A percentile compares a stretch with the other conserved stretches of the same genome.
These are phyloP conservation scores for Eumerus sabulonum DNA, from an alignment of 2,888 invertebrate genomes.

Conservation along the genomic window DNA sequence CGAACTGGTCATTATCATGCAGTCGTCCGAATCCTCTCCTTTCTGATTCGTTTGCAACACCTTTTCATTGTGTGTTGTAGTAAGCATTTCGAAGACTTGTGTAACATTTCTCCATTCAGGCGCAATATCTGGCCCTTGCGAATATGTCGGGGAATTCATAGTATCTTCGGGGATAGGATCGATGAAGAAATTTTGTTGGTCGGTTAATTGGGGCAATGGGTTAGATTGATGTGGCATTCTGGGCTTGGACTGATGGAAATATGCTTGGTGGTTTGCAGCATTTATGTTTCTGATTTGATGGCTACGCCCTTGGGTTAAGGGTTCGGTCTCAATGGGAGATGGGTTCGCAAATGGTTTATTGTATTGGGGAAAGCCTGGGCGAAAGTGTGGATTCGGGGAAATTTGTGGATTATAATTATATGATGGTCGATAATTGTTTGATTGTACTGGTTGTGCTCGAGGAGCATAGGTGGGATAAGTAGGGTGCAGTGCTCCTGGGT, in stretches of 20 bases:
- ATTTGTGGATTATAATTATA: too few species aligned
- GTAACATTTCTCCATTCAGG: too few species aligned
- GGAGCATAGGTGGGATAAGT: background rate
- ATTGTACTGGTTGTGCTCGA: too few species aligned
- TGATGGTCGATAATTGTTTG: too few species aligned
- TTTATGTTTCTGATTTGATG: conserved; percentile 4
- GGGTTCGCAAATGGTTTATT: background rate
- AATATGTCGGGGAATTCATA: conserved; percentile 1
- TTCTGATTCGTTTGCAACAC: too few species aligned
- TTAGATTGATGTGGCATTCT: background rate
- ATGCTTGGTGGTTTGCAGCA: background rate
- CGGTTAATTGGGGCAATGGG: background rate
- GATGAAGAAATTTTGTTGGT: background rate
- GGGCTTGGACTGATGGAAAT: too few species aligned
- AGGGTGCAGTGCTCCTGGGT: too few species aligned
- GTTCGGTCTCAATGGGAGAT: conserved; percentile 6
- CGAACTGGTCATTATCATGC: background rate
- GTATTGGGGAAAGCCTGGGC: too few species aligned
- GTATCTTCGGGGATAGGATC: background rate
- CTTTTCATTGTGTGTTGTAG: background rate
- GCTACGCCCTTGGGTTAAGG: conserved; percentile 23
- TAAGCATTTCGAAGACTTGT: too few species aligned
- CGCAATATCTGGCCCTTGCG: background rate
- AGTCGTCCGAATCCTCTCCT: background rate
- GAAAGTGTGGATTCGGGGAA: too few species aligned